Percentiles rank a stretch among this genome's conserved stretches.
Conservation (phyloP, 1,140 invertebrate species). For the Popillia japonica region DNA sequence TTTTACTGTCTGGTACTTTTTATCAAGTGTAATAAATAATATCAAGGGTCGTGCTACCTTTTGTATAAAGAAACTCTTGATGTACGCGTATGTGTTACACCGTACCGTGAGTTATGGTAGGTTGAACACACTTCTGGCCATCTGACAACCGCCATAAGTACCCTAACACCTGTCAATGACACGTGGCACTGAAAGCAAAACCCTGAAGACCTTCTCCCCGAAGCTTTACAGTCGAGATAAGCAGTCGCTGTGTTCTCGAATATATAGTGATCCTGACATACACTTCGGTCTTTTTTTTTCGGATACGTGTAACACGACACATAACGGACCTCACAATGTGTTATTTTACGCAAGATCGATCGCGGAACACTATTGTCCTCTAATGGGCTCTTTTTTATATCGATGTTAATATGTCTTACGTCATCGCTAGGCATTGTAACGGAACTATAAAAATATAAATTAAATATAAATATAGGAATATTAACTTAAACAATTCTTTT, state of each 20-base stretch:
- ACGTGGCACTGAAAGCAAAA: conserved; percentile 23
- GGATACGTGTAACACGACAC: not conserved
- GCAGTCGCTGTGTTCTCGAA: conserved; percentile 12
- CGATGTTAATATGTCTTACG: too few species aligned
- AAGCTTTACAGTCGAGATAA: conserved; percentile 28
- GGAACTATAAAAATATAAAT: too few species aligned
- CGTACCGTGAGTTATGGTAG: conserved; percentile 27
- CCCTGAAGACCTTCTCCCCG: conserved; percentile 27
- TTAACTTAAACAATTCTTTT: too few species aligned
- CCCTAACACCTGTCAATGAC: conserved; percentile 16
- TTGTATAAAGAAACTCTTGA: not conserved
- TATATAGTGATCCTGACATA: conserved; percentile 6
- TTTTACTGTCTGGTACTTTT: too few species aligned
- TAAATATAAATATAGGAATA: too few species aligned
- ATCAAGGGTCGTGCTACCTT: too few species aligned
- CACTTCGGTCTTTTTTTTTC: not conserved
- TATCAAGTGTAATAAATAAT: too few species aligned
- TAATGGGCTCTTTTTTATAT: not conserved
- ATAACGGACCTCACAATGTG: conserved; percentile 26
- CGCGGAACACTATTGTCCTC: not conserved
- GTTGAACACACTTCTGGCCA: conserved; percentile 33
- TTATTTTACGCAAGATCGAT: conserved; percentile 31
- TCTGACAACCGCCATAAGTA: conserved; percentile 31
- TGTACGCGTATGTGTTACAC: not conserved
- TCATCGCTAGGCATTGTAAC: too few species aligned